These are phyloP conservation scores for Poliocrania exsul DNA, from an alignment of 2,797 vertebrate genomes.

Conservation along the genomic window DNA sequence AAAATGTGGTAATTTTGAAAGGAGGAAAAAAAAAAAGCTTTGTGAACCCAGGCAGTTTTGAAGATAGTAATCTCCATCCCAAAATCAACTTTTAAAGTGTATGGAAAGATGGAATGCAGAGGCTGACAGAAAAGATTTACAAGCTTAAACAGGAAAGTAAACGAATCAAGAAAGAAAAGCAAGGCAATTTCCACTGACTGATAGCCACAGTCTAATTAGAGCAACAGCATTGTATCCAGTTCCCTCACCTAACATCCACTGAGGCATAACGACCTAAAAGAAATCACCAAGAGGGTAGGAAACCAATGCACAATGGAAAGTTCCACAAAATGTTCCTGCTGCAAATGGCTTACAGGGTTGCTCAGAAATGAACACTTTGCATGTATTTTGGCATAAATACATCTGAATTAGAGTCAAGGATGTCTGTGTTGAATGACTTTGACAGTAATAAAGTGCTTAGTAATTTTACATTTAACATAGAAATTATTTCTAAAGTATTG, in stretches of 20 bases:
- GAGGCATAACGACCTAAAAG: constrained; percentile 58
- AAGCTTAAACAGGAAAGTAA: constrained; percentile 44
- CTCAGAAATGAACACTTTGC: constrained; percentile 29
- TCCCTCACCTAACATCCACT: constrained; percentile 46
- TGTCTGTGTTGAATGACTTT: constrained; percentile 57
- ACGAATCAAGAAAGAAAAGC: constrained; percentile 40
- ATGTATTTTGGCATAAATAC: constrained; percentile 25
- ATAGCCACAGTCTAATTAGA: constrained; percentile 45
- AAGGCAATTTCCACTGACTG: constrained; percentile 60
- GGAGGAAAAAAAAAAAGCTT: not conserved
- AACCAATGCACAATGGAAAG: constrained; percentile 47
- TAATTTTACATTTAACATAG: constrained; percentile 65
- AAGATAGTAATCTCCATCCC: not conserved
- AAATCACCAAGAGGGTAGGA: not conserved
- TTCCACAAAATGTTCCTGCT: constrained; percentile 55
- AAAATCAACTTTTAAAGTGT: not conserved
- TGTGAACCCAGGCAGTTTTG: not conserved
- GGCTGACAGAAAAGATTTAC: constrained; percentile 39
- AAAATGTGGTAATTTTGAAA: not conserved
- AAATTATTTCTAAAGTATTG: constrained; percentile 72
- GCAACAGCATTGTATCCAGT: constrained; percentile 31
- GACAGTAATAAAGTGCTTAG: constrained; percentile 65
- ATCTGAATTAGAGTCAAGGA: constrained; percentile 47
- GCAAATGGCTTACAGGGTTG: constrained; percentile 31
- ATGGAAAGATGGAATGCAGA: not conserved